Evolutionary conservation across 2,888 invertebrate species (phyloP).

Genomic region (Lamellibrachia columna): DNA sequence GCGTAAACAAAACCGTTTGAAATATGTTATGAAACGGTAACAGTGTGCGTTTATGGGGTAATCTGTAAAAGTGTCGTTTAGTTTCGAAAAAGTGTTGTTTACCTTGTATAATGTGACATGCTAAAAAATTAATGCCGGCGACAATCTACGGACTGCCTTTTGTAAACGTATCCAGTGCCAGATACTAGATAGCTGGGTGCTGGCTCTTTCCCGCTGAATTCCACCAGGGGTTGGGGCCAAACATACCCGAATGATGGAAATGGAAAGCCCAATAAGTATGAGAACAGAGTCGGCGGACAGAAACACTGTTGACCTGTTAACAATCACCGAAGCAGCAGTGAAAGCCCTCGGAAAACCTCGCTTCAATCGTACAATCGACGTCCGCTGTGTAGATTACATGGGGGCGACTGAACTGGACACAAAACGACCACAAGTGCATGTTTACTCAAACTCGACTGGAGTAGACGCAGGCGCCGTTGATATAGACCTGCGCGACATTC

Average conservation of each 20-base stretch:
- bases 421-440: background rate
- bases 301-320: background rate
- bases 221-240: background rate
- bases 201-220: background rate
- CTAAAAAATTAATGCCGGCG: background rate
- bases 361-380: conserved; percentile 1
- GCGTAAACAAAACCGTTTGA: conserved; percentile 6
- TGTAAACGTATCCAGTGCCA: background rate
- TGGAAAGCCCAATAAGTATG: background rate
- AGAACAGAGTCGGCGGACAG: background rate
- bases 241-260: background rate
- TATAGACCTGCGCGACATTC: background rate
- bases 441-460: background rate
- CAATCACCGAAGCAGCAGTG: background rate
- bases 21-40: background rate
- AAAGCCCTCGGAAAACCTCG: background rate
- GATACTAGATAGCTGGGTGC: background rate
- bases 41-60: background rate
- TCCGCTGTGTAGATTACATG: background rate
- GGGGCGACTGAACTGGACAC: background rate
- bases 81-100: background rate
- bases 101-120: background rate
- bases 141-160: background rate
- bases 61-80: background rate
- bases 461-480: background rate